Evolutionary conservation across 1,140 invertebrate genomes (phyloP).

Genomic region (Ruditapes philippinarum): DNA sequence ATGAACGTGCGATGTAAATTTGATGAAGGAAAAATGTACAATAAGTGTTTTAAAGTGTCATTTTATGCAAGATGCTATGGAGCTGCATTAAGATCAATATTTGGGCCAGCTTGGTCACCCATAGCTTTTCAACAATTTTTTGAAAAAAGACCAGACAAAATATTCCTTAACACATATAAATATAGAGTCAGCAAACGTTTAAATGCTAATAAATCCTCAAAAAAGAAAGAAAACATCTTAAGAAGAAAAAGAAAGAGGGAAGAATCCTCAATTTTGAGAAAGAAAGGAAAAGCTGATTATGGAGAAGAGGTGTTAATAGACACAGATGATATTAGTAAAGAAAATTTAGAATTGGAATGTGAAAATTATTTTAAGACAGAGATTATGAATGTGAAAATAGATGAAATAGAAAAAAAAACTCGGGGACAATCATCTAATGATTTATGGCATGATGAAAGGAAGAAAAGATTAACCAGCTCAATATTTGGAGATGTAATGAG

Average conservation of each 20-base stretch:
- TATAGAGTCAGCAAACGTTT: not conserved
- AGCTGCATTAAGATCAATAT: not conserved
- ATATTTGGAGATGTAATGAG: not conserved
- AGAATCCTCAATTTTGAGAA: not conserved
- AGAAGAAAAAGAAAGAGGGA: not conserved
- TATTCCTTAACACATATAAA: not conserved
- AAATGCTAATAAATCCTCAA: not conserved
- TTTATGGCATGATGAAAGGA: not conserved
- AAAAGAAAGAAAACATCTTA: not conserved
- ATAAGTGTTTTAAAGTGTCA: conserved; percentile 6
- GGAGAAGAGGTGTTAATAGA: conserved; percentile 25
- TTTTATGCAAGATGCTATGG: conserved; percentile 20
- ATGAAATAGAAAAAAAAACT: not conserved
- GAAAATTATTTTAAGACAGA: not conserved
- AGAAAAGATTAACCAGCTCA: conserved; percentile 1
- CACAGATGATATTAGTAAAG: not conserved
- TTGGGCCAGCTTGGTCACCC: not conserved
- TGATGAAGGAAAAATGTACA: conserved; percentile 9
- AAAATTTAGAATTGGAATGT: not conserved
- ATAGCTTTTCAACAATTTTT: not conserved
- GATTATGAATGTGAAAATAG: not conserved
- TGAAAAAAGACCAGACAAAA: not conserved
- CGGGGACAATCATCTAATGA: not conserved
- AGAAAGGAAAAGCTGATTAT: conserved; percentile 13
- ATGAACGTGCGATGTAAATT: conserved; percentile 8